Evolutionary conservation across 35 echinoderm and acorn worm genomes (phyloP).

Genomic region (Strongylocentrotus purpuratus): DNA sequence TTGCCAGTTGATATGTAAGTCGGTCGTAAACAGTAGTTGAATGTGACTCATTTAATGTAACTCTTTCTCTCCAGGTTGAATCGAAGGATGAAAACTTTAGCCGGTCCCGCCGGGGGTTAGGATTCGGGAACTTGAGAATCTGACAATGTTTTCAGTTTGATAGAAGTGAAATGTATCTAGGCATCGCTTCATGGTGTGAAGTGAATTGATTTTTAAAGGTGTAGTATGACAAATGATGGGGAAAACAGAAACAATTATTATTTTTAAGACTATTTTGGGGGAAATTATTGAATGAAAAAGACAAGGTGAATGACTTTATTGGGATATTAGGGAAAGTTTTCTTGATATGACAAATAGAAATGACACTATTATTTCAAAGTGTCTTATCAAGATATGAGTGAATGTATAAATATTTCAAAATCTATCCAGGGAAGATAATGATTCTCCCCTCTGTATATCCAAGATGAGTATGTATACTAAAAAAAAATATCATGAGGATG

Average conservation of each 20-base stretch:
- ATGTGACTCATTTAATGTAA: constrained; percentile 5
- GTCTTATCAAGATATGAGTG: background rate
- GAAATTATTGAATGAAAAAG: too few relatives aligned
- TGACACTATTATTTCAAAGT: background rate
- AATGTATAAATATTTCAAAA: background rate
- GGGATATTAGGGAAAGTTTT: background rate
- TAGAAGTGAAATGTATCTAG: constrained; percentile 18
- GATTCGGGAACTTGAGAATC: background rate
- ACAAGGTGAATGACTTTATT: background rate
- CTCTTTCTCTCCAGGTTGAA: background rate
- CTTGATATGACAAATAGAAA: background rate
- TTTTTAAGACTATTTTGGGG: background rate
- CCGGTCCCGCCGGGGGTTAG: background rate
- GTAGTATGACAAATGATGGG: background rate
- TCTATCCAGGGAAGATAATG: background rate
- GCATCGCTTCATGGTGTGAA: background rate
- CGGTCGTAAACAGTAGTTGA: background rate
- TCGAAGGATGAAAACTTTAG: background rate
- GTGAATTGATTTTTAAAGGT: constrained; percentile 3
- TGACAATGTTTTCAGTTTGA: background rate
- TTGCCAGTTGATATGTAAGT: background rate
- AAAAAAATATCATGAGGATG: background rate
- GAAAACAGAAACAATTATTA: background rate
- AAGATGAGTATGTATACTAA: background rate
- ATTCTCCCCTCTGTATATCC: background rate